These are phyloP conservation scores for Sialia sialis DNA, from an alignment of 2,113 vertebrate species.

Conservation along the genomic window DNA sequence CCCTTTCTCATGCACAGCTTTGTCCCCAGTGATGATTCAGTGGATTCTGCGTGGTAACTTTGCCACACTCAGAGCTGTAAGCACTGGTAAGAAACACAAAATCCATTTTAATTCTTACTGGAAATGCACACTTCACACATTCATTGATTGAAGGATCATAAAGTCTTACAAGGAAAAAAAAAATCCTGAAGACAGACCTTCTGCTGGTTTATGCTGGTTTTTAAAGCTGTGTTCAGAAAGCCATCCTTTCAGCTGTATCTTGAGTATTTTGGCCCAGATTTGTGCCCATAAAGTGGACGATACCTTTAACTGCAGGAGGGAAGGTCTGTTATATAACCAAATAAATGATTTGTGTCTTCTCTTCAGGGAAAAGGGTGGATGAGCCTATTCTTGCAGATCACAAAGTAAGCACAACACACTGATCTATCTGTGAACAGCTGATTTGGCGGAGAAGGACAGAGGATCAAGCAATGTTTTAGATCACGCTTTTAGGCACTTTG, in stretches of 20 bases:
- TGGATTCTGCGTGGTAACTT: background rate
- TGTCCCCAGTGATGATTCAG: background rate
- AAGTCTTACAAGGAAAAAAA: background rate
- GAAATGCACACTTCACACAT: background rate
- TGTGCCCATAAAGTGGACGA: background rate
- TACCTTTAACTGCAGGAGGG: background rate
- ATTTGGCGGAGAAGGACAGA: background rate
- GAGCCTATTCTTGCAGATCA: background rate
- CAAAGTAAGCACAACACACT: background rate
- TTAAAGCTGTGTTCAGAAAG: background rate
- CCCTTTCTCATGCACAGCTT: background rate
- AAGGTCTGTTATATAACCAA: background rate
- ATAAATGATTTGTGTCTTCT: background rate
- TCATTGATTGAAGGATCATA: background rate
- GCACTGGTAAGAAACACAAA: background rate
- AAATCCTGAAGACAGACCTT: accelerated
- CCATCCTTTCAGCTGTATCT: background rate
- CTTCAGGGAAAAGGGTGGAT: background rate
- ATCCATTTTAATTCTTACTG: background rate
- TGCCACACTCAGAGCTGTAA: background rate
- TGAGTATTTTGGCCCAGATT: background rate
- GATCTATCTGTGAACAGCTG: background rate
- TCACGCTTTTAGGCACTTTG: background rate
- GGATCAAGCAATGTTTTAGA: background rate
- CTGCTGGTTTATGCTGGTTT: background rate